These are phyloP conservation scores for Plutella xylostella DNA, from an alignment of 2,888 invertebrate species.

Conservation along the genomic window DNA sequence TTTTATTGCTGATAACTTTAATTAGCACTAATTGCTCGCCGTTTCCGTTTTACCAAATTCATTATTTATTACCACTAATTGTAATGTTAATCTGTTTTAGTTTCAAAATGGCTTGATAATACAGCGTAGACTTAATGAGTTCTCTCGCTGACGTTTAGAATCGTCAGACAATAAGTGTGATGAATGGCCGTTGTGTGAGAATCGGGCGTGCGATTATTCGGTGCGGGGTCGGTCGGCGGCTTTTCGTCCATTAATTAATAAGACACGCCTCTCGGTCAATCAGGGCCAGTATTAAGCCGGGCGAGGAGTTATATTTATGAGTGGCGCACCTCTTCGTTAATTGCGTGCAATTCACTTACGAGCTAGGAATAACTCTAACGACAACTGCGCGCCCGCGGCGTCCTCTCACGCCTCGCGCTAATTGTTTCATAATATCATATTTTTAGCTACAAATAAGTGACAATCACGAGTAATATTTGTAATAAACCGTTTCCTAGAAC, in stretches of 20 bases:
- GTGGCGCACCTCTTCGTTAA: constrained; percentile 53
- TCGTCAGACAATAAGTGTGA: constrained; percentile 63
- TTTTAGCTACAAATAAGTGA: not conserved
- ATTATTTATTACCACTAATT: not conserved
- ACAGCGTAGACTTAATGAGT: constrained; percentile 48
- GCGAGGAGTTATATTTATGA: constrained; percentile 50
- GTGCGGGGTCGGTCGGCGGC: constrained; percentile 38
- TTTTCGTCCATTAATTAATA: constrained; percentile 63
- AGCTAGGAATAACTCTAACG: constrained; percentile 42
- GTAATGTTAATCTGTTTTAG: not conserved
- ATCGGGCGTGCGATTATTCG: constrained; percentile 43
- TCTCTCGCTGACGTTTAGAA: constrained; percentile 60
- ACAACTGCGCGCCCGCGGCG: too few species aligned
- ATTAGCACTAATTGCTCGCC: not conserved
- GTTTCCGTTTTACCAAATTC: not conserved
- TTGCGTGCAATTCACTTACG: constrained; percentile 53
- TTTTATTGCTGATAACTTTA: not conserved
- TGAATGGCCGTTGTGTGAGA: constrained; percentile 62
- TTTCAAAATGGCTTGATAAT: constrained; percentile 41
- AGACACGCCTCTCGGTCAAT: constrained; percentile 57
- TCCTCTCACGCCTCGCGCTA: not conserved
- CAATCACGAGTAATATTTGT: too few species aligned
- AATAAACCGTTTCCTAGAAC: not conserved
- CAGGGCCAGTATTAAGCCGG: constrained; percentile 47
- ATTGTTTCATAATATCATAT: constrained; percentile 4